Base-by-base conservation (phyloP, 1,140 invertebrate species). In the Cephus cinctus region DNA sequence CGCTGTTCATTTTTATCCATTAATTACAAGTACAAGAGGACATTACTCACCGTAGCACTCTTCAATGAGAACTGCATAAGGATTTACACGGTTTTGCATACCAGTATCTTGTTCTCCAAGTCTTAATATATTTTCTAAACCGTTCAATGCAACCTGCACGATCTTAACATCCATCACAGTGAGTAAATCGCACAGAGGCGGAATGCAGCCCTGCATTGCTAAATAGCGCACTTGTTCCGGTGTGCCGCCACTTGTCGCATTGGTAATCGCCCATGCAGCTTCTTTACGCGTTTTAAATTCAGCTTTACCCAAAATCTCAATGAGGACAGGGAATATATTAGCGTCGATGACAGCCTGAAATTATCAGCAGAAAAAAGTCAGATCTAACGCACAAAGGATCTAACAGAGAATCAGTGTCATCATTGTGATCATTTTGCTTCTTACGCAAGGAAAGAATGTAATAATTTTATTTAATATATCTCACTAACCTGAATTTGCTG, bases 221-320 rank as follows among this genome's bases (percentile, higher is more conserved):
- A 86, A 65, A 62, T 84, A 84, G 57, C 81, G 80, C 59, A 98
- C 96, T 80, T 98, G 96, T 61, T 93, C 92, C 1, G 91, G 85
- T 2, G 90, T 92, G 14, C 96, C 96, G 19, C 95, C 95, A 47
- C 92, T 96, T 1, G 95, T 97, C 0, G 95, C 93, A 76, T 98
- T 98, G 1, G 96, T 97, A 41, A 98, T 95, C 4, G 95, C 94
- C n/a, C n/a, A n/a, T n/a, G n/a, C n/a, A 36, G 93, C 95, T 78
- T 98, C 96, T 80, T 98, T 98, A 53, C 94, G 82, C 8, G 94
- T 98, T 78, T 98, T 98, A 65, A 96, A 98, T 58, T 98, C 95
- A 1, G 92, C 93, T 74, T 90, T 90, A 40, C 84, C 83, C 63
- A 98, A 81, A 52, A 98, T 91, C 41, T 94, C 88, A 59, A 98